phyloP scores from a whole-genome alignment of 1,140 invertebrate genomes.

The Acromyrmex heyeri region DNA sequence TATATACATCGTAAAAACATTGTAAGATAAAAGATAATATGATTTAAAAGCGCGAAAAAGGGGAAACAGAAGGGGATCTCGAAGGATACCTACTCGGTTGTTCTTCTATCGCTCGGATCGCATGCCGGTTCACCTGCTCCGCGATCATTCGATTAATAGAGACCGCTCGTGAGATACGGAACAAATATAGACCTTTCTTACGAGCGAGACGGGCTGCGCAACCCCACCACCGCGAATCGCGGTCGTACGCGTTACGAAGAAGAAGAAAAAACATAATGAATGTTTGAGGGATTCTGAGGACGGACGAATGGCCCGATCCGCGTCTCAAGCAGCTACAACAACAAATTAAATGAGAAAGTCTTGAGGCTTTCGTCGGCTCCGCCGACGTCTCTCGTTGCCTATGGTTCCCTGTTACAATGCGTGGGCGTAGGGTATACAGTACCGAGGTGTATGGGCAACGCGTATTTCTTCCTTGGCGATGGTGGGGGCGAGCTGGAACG shows the following conservation, averaged over 20 bases:
- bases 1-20: slow-evolving; percentile 20
- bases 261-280: slow-evolving; percentile 84
- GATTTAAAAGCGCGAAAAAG: neutral
- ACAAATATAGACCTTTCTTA: slow-evolving; percentile 60
- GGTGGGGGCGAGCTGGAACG: slow-evolving; percentile 78
- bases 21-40: neutral
- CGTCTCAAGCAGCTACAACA: slow-evolving; percentile 84
- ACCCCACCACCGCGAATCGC: slow-evolving; percentile 33
- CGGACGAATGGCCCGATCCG: slow-evolving; percentile 74
- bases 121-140: neutral
- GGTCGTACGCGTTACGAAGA: slow-evolving; percentile 77
- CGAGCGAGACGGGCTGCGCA: slow-evolving; percentile 67
- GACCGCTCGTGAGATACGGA: slow-evolving; percentile 57
- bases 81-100: slow-evolving; percentile 4
- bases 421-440: slow-evolving; percentile 65
- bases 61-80: neutral
- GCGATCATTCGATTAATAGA: slow-evolving; percentile 67
- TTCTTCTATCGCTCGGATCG: slow-evolving; percentile 21
- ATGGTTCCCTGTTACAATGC: slow-evolving; percentile 63
- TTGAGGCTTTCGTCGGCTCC: slow-evolving; percentile 73
- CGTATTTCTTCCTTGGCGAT: slow-evolving; percentile 49
- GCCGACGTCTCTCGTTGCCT: slow-evolving; percentile 61
- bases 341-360: slow-evolving; percentile 84
- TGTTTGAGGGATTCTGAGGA: slow-evolving; percentile 80
- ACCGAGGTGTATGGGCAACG: slow-evolving; percentile 69